phyloP scores from a whole-genome alignment of 2,113 vertebrate species.

The Anhinga rufa region DNA sequence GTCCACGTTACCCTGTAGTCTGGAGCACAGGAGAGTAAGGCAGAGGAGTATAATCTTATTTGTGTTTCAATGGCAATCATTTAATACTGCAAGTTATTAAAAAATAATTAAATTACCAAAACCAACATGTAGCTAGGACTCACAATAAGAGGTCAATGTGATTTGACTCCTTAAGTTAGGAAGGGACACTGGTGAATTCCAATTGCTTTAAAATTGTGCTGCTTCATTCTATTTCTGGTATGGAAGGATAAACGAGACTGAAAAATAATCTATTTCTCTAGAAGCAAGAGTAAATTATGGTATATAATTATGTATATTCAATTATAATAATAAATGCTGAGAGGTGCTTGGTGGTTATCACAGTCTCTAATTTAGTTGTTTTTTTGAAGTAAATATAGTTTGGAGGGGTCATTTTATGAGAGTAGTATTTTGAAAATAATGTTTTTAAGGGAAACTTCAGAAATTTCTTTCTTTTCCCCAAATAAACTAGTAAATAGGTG shows the following conservation, averaged over 20 bases:
- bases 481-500: conserved; percentile 19
- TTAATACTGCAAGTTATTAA: conserved; percentile 63
- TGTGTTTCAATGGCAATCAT: conserved; percentile 60
- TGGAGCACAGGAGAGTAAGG: conserved; percentile 9
- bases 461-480: neutral
- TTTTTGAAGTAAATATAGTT: conserved; percentile 63
- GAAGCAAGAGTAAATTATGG: conserved; percentile 62
- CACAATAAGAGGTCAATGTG: conserved; percentile 47
- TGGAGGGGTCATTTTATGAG: neutral
- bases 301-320: conserved; percentile 62
- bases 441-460: neutral
- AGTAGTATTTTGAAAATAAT: neutral
- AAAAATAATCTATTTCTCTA: conserved; percentile 61
- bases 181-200: conserved; percentile 29
- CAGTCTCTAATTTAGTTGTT: conserved; percentile 49
- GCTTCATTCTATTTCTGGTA: conserved; percentile 2
- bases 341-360: conserved; percentile 61
- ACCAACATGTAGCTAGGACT: conserved; percentile 35
- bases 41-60: conserved; percentile 44
- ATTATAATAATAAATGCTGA: conserved; percentile 66
- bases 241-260: conserved; percentile 12
- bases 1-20: neutral
- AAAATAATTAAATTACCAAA: conserved; percentile 67
- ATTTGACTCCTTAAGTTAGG: conserved; percentile 35
- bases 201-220: neutral